Conservation (phyloP, 2,888 invertebrate genomes). For the Julus scandinavius region DNA sequence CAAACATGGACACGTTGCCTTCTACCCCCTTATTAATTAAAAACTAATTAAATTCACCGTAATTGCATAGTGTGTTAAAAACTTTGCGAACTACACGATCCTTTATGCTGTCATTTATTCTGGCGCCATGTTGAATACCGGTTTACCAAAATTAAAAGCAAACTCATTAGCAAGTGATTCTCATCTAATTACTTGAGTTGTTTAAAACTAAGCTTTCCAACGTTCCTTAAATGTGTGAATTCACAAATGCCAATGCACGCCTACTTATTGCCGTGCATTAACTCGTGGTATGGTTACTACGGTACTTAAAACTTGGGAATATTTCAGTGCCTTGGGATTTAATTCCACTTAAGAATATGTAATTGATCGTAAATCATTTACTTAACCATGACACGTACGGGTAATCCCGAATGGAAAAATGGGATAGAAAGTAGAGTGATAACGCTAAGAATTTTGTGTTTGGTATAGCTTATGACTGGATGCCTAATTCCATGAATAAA, state of each 20-base stretch:
- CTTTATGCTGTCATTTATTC: conserved; percentile 2
- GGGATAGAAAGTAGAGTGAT: neutral
- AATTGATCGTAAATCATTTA: neutral
- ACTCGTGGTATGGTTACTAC: neutral
- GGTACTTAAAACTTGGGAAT: neutral
- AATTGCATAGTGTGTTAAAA: neutral
- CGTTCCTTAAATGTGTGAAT: neutral
- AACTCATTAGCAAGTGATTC: conserved; percentile 11
- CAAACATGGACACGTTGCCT: neutral
- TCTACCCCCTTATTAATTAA: conserved; percentile 5
- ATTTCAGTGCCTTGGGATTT: neutral
- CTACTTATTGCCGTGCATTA: neutral
- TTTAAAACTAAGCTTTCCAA: neutral
- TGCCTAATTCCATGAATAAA: too few species aligned
- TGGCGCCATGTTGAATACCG: conserved; percentile 14
- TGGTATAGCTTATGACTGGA: too few species aligned
- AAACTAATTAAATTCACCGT: conserved; percentile 20
- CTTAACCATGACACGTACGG: neutral
- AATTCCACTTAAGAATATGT: neutral
- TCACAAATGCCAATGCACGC: neutral
- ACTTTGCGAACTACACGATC: neutral
- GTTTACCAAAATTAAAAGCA: neutral
- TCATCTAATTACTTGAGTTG: conserved; percentile 14
- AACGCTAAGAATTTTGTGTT: too few species aligned
- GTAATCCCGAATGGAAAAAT: neutral